Base-by-base conservation (phyloP, 2,888 invertebrate genomes). In the Cantharis rustica region DNA sequence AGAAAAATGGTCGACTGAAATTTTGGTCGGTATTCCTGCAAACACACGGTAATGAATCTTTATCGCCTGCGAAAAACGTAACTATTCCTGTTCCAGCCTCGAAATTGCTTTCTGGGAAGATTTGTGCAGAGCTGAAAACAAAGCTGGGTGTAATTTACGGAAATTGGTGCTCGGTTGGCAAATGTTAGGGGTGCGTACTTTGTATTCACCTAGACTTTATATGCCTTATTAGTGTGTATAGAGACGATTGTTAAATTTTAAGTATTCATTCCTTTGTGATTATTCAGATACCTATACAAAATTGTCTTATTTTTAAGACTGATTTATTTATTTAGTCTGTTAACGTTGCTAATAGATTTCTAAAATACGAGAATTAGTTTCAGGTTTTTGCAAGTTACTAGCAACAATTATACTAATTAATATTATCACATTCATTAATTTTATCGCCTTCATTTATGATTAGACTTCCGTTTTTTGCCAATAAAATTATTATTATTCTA, bases 101-200 rank as follows among this genome's bases (percentile, higher is more conserved):
- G 85, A 87, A 88, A 89, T 88, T 88, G 89, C 88, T 89, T 89
- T 89, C 87, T 85, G 88, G 85, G 87, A 87, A 89, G 89, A 89
- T 90, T 90, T 90, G 88, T 88, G 88, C 86, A 84, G 86, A 84
- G 86, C 86, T 84, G 86, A 86, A 89, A 90, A 90, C 89, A 90
- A 90, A 89, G 89, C 88, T 87, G 86, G 87, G 87, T 89, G 88
- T 89, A 89, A 89, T 89, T 89, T 89, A 89, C 86, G 89, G 87
- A 89, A 89, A 89, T 89, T 87, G 88, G 88, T 87, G 87, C 86
- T 85, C 84, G 82, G 83, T 81, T 84, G 82, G 79, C 82, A 82
- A 80, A 80, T 81, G 81, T 81, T 83, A 83, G 74, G 76, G 79
- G 76, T 79, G 75, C 73, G 74, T 78, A 79, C 74, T 78, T 75